phyloP scores from a whole-genome alignment of 2,113 vertebrate genomes.

The Pseudopipra pipra region DNA sequence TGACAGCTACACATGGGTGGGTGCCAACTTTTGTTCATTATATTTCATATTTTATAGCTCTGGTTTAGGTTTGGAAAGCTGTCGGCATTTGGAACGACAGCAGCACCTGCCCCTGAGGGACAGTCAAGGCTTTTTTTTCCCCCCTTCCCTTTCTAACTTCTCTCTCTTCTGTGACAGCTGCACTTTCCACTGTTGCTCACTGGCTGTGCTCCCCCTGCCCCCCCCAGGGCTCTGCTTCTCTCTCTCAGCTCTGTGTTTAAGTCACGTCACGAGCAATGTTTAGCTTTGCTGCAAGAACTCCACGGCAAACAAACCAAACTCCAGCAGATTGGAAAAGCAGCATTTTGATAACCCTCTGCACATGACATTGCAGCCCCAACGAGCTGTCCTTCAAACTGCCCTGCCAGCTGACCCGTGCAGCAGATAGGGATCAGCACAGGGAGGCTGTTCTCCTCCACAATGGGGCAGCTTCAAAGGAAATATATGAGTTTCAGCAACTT shows the following conservation, averaged over 20 bases:
- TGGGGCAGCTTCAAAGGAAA: neutral
- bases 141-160: conserved; percentile 53
- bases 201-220: conserved; percentile 11
- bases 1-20: conserved; percentile 67
- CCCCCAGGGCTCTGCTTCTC: conserved; percentile 10
- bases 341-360: neutral
- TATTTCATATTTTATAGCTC: conserved; percentile 74
- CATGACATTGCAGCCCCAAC: neutral
- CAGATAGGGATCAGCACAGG: neutral
- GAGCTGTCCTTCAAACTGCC: neutral
- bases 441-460: neutral
- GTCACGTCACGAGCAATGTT: neutral
- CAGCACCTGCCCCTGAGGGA: conserved; percentile 67
- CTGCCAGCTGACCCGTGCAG: neutral
- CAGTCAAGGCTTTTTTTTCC: neutral
- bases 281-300: neutral
- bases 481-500: neutral
- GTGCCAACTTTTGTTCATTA: conserved; percentile 72
- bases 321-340: neutral
- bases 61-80: conserved; percentile 67
- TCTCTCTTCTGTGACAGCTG: conserved; percentile 63
- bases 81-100: conserved; percentile 68
- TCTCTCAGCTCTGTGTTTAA: neutral
- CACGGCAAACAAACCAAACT: neutral
- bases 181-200: conserved; percentile 49